These are phyloP conservation scores for Oceanites oceanicus DNA, from an alignment of 2,113 vertebrate genomes.

Conservation along the genomic window DNA sequence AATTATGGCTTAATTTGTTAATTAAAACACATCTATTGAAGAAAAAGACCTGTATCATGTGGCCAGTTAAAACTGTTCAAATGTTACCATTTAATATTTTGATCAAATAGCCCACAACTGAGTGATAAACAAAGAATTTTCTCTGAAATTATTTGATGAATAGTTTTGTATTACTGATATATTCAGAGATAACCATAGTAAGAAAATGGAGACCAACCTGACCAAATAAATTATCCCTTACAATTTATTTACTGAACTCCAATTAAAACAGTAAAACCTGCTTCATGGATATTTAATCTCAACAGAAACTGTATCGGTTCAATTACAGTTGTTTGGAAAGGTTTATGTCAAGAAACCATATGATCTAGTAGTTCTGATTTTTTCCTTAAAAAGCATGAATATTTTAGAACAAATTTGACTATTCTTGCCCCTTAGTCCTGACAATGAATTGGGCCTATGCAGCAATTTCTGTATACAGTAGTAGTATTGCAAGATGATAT, in stretches of 20 bases:
- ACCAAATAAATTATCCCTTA: neutral
- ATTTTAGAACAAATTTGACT: neutral
- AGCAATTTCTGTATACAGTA: neutral
- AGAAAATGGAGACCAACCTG: neutral
- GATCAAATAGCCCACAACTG: neutral
- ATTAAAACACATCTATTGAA: neutral
- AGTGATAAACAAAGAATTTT: neutral
- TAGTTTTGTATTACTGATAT: neutral
- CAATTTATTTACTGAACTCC: neutral
- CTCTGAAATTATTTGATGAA: neutral
- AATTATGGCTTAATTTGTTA: neutral
- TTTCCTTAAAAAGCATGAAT: neutral
- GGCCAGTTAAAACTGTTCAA: neutral
- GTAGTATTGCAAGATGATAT: neutral
- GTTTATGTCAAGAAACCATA: neutral
- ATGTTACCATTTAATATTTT: neutral
- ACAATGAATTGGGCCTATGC: neutral
- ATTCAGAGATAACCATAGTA: neutral
- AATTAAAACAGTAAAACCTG: constrained; percentile 13
- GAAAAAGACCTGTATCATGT: neutral
- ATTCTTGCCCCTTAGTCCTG: neutral
- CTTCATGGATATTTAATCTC: neutral
- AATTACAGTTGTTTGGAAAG: neutral
- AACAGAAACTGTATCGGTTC: neutral
- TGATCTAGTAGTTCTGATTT: neutral